Evolutionary conservation across 2,797 vertebrate species (phyloP).

Genomic region (Pantherophis alleghaniensis): DNA sequence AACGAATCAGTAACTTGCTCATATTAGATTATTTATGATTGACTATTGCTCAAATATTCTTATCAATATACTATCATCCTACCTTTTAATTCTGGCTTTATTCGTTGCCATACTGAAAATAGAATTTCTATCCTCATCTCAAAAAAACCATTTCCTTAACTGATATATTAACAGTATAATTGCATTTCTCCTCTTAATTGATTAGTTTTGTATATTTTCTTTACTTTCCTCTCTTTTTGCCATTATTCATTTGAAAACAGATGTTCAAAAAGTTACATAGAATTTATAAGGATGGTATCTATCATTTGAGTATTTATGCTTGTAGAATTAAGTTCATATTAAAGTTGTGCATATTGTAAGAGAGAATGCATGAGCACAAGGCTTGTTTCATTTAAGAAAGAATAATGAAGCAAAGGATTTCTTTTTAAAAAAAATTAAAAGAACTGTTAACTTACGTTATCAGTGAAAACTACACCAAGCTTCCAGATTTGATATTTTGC

Average conservation of each 20-base stretch:
- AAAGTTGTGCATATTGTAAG: not conserved
- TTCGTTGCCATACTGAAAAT: not conserved
- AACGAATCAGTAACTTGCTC: not conserved
- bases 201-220: not conserved
- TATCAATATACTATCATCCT: not conserved
- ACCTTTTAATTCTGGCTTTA: not conserved
- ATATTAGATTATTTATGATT: not conserved
- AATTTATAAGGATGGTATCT: not conserved
- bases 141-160: not conserved
- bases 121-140: not conserved
- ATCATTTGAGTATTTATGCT: not conserved
- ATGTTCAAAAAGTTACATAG: not conserved
- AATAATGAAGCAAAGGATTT: not conserved
- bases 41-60: not conserved
- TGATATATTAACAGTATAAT: not conserved
- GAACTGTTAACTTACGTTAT: slow-evolving; percentile 85
- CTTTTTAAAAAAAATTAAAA: not conserved
- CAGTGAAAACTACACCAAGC: slow-evolving; percentile 96
- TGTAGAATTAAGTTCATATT: not conserved
- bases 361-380: not conserved
- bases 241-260: not conserved
- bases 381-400: not conserved
- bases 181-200: not conserved
- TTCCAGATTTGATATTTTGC: slow-evolving; percentile 98
- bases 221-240: not conserved